These are phyloP conservation scores for Danaus plexippus DNA, from an alignment of 1,140 invertebrate genomes.

Conservation along the genomic window DNA sequence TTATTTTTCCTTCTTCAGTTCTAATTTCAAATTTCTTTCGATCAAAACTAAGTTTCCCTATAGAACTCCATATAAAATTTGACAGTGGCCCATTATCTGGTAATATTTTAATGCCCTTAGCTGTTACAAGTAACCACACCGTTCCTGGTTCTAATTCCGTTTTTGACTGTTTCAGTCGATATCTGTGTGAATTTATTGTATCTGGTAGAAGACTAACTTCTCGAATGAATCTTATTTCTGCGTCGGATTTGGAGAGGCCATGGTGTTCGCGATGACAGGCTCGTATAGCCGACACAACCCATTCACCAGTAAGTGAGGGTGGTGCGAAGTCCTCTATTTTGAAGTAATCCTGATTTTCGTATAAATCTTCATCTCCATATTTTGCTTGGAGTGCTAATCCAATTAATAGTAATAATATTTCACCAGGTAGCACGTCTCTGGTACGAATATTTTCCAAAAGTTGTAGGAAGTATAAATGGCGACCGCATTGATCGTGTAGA, in stretches of 20 bases:
- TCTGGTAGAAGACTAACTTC: conserved; percentile 89
- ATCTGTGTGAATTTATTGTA: conserved; percentile 93
- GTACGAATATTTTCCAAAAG: conserved; percentile 89
- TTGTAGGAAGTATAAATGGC: conserved; percentile 95
- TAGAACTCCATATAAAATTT: conserved; percentile 92
- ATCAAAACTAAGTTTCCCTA: conserved; percentile 95
- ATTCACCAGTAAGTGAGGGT: conserved; percentile 65
- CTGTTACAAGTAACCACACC: conserved; percentile 86
- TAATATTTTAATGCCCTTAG: conserved; percentile 88
- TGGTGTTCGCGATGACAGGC: conserved; percentile 79
- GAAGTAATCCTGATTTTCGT: conserved; percentile 81
- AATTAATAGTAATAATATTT: conserved; percentile 84
- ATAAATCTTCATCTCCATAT: conserved; percentile 81
- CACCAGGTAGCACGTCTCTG: conserved; percentile 76
- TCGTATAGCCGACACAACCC: conserved; percentile 74
- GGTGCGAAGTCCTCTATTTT: conserved; percentile 83
- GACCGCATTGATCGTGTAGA: conserved; percentile 89
- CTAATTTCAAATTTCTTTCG: conserved; percentile 97
- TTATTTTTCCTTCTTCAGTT: conserved; percentile 88
- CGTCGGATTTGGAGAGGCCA: conserved; percentile 81
- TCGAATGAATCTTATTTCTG: conserved; percentile 88
- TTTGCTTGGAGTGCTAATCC: conserved; percentile 93
- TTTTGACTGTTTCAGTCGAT: conserved; percentile 88
- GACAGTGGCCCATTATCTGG: conserved; percentile 77
- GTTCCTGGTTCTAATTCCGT: conserved; percentile 80